phyloP scores from a whole-genome alignment of 2,113 vertebrate species.

The Gasterosteus aculeatus region DNA sequence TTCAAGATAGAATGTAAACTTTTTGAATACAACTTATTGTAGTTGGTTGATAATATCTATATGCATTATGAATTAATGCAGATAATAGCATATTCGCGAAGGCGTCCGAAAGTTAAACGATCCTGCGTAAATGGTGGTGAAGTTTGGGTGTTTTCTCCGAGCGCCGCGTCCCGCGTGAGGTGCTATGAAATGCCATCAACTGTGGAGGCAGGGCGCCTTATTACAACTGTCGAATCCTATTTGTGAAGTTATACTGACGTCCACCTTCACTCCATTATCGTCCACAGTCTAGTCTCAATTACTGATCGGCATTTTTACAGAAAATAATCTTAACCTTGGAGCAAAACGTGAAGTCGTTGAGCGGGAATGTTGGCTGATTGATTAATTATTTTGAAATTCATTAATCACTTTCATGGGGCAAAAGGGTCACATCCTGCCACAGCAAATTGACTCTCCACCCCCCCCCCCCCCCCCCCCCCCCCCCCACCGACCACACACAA shows the following conservation, averaged over 20 bases:
- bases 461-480: no score
- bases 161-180: slow-evolving; percentile 11
- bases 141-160: slow-evolving; percentile 35
- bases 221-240: slow-evolving; percentile 58
- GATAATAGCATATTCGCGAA: no score
- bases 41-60: slow-evolving; percentile 19
- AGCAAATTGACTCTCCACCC: slow-evolving; percentile 72
- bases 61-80: slow-evolving; percentile 21
- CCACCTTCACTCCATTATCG: slow-evolving; percentile 10
- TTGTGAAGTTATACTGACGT: slow-evolving; percentile 31
- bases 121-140: no score
- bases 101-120: slow-evolving; percentile 43
- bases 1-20: background rate
- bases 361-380: slow-evolving; percentile 60
- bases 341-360: slow-evolving; percentile 23
- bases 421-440: slow-evolving; percentile 73
- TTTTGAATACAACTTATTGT: background rate
- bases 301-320: background rate
- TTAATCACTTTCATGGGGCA: slow-evolving; percentile 72
- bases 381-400: slow-evolving; percentile 75
- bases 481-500: slow-evolving; percentile 27
- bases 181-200: slow-evolving; percentile 52
- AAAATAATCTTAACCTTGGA: slow-evolving; percentile 45
- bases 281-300: slow-evolving; percentile 1
- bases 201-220: slow-evolving; percentile 82